Conservation (phyloP, 2,888 invertebrate genomes). For the Orgyia antiqua region DNA sequence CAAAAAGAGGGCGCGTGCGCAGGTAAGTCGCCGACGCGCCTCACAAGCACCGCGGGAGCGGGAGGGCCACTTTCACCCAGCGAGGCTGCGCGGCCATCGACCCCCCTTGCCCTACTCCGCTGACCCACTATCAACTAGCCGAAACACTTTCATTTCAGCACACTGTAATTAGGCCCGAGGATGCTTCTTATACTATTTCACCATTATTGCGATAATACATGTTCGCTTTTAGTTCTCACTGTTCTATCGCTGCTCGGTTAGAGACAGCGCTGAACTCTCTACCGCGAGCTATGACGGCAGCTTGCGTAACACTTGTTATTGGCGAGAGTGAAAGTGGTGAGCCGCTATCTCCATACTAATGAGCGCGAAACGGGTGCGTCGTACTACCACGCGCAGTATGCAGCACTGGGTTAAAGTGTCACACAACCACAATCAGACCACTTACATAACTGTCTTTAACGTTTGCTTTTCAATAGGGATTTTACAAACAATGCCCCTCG, state of each 20-base stretch:
- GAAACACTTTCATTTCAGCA: slow-evolving; percentile 74
- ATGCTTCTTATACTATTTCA: slow-evolving; percentile 54
- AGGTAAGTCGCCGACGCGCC: slow-evolving; percentile 52
- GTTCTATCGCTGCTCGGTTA: slow-evolving; percentile 20
- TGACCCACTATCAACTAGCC: slow-evolving; percentile 68
- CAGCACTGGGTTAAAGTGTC: slow-evolving; percentile 67
- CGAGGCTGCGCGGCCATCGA: slow-evolving; percentile 77
- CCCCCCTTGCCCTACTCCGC: slow-evolving; percentile 74
- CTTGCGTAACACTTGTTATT: slow-evolving; percentile 72
- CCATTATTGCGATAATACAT: slow-evolving; percentile 39
- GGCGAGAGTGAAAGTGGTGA: slow-evolving; percentile 73
- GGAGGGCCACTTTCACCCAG: slow-evolving; percentile 71
- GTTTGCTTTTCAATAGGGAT: slow-evolving; percentile 49
- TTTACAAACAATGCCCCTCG: slow-evolving; percentile 23
- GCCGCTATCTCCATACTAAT: slow-evolving; percentile 72
- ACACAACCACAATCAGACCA: slow-evolving; percentile 47
- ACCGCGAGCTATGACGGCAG: slow-evolving; percentile 37
- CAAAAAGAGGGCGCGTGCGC: slow-evolving; percentile 74
- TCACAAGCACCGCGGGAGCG: slow-evolving; percentile 37
- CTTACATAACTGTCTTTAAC: slow-evolving; percentile 52
- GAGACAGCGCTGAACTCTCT: slow-evolving; percentile 40
- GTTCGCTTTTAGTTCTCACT: slow-evolving; percentile 24
- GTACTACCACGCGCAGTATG: slow-evolving; percentile 42
- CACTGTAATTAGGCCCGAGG: slow-evolving; percentile 63
- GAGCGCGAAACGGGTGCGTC: slow-evolving; percentile 59